Conservation (phyloP, 2,113 vertebrate species). For the Dasyprocta punctata region DNA sequence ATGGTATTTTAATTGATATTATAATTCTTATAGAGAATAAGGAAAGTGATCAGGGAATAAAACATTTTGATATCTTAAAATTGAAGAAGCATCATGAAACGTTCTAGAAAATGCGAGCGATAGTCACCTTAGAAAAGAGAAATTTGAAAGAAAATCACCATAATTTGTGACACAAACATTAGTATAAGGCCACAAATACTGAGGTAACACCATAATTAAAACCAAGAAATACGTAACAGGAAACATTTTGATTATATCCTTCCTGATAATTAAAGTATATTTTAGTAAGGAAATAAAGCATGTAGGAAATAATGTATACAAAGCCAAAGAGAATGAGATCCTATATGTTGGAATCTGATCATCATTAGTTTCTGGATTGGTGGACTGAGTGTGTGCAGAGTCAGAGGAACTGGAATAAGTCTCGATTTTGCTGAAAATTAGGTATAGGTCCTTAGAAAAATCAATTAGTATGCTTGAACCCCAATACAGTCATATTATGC, state of each 20-base stretch:
- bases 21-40: not conserved
- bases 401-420: not conserved
- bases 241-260: not conserved
- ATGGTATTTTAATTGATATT: not conserved
- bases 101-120: not conserved
- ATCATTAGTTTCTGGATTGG: not conserved
- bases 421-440: not conserved
- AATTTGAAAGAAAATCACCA: not conserved
- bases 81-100: not conserved
- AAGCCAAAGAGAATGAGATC: not conserved
- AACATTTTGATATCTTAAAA: not conserved
- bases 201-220: not conserved
- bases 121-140: not conserved
- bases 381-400: not conserved
- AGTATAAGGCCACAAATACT: not conserved
- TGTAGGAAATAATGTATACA: not conserved
- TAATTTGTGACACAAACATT: not conserved
- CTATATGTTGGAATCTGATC: not conserved
- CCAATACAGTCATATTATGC: not conserved
- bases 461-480: not conserved
- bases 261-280: not conserved
- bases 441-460: not conserved
- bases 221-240: not conserved
- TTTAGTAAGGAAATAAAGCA: not conserved
- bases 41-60: not conserved